Percentiles rank a stretch among this genome's conserved stretches.
Conservation (phyloP, 2,888 invertebrate genomes). For the Smittia aterrima region DNA sequence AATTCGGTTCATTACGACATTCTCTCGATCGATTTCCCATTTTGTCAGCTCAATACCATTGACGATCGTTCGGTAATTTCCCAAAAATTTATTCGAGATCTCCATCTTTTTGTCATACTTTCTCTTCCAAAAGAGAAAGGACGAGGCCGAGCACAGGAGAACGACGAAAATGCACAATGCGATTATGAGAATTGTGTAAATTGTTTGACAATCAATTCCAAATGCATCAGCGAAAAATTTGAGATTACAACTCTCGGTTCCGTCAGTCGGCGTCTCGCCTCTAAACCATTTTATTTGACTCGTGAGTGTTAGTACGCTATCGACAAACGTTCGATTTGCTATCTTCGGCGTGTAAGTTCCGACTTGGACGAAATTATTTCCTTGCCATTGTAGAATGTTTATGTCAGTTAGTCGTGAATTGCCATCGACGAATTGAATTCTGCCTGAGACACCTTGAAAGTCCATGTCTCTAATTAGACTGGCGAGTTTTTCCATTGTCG, state of each 20-base stretch:
- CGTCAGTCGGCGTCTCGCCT: constrained; percentile 66
- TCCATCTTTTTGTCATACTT: constrained; percentile 68
- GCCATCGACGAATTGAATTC: constrained; percentile 65
- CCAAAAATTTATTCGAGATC: constrained; percentile 66
- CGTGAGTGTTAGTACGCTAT: constrained; percentile 59
- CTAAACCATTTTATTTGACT: constrained; percentile 64
- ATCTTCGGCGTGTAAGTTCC: constrained; percentile 61
- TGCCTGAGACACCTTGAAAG: constrained; percentile 72
- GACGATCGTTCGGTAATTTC: constrained; percentile 61
- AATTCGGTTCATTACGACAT: constrained; percentile 80
- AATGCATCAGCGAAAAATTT: constrained; percentile 66
- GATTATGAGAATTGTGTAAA: constrained; percentile 61
- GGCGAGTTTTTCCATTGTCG: constrained; percentile 55
- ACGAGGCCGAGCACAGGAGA: constrained; percentile 58
- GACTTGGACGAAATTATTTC: constrained; percentile 55
- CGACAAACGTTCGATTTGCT: constrained; percentile 55
- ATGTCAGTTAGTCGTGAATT: constrained; percentile 65
- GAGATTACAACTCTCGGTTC: constrained; percentile 66
- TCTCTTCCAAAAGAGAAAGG: constrained; percentile 64
- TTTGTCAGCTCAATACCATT: constrained; percentile 65
- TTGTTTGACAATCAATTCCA: constrained; percentile 69
- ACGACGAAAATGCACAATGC: constrained; percentile 60
- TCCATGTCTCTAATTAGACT: constrained; percentile 64
- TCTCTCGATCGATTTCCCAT: constrained; percentile 83
- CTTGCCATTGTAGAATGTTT: constrained; percentile 61